phyloP scores from a whole-genome alignment of 2,797 vertebrate species.

The Xiphophorus birchmanni region DNA sequence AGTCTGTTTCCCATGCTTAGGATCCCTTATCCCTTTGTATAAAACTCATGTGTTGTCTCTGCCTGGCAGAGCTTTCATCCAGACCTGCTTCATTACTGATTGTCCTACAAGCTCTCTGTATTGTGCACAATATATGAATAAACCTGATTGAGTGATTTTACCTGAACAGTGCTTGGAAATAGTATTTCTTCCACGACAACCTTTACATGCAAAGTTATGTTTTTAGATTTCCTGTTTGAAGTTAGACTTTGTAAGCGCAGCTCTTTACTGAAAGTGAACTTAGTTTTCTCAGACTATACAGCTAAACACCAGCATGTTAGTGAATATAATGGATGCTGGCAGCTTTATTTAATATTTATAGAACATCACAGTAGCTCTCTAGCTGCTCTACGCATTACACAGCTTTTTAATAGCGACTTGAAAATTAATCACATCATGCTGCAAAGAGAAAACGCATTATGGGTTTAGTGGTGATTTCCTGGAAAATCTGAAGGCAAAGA shows the following conservation, averaged over 20 bases:
- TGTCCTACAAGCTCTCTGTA: too few species aligned
- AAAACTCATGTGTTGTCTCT: too few species aligned
- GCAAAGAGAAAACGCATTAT: neutral
- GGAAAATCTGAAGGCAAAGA: neutral
- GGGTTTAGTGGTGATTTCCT: neutral
- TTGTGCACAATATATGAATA: too few species aligned
- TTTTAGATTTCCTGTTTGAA: neutral
- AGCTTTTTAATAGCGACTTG: neutral
- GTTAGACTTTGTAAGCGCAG: neutral
- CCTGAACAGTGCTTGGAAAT: too few species aligned
- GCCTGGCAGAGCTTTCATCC: too few species aligned
- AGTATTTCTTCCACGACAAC: too few species aligned
- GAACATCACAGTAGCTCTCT: neutral
- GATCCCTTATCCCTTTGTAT: too few species aligned
- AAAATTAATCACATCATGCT: neutral
- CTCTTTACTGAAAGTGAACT: neutral
- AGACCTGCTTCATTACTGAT: too few species aligned
- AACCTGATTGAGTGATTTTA: too few species aligned
- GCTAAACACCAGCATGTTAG: neutral
- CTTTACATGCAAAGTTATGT: neutral
- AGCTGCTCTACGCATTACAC: neutral
- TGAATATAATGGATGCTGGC: neutral
- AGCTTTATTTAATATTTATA: neutral
- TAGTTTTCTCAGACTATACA: neutral
- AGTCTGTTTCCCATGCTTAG: too few species aligned